phyloP scores from a whole-genome alignment of 2,113 vertebrate genomes.

The Aphelocoma coerulescens region DNA sequence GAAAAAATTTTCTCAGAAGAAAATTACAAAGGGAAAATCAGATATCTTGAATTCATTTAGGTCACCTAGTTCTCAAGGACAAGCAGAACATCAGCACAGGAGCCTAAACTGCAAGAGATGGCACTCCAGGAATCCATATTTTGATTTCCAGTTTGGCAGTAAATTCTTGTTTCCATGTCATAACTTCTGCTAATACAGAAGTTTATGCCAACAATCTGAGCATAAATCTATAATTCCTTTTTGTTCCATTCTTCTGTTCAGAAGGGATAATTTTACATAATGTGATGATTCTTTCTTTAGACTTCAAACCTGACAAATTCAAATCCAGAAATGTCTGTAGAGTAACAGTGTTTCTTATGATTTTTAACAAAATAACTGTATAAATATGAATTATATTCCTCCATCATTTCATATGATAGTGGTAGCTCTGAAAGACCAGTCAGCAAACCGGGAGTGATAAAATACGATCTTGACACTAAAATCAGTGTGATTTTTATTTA shows the following conservation, averaged over 20 bases:
- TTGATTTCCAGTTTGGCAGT: neutral
- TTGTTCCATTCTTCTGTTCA: neutral
- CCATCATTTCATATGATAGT: accelerated
- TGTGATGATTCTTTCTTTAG: neutral
- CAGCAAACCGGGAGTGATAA: neutral
- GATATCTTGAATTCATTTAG: neutral
- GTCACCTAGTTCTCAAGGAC: neutral
- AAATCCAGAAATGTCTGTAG: neutral
- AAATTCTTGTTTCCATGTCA: neutral
- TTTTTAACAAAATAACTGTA: neutral
- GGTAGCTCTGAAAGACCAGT: neutral
- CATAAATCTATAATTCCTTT: neutral
- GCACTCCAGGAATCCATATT: neutral
- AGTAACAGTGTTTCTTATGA: neutral
- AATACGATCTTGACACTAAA: neutral
- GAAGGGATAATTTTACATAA: neutral
- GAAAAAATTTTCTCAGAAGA: neutral
- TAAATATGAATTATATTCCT: neutral
- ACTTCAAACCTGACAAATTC: neutral
- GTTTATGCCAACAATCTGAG: neutral
- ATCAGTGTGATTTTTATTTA: neutral
- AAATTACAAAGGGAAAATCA: neutral
- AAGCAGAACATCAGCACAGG: neutral
- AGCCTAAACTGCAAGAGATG: neutral
- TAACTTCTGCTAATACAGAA: neutral